Conservation (phyloP, 2,888 invertebrate genomes). For the Heteropelma amictum region DNA sequence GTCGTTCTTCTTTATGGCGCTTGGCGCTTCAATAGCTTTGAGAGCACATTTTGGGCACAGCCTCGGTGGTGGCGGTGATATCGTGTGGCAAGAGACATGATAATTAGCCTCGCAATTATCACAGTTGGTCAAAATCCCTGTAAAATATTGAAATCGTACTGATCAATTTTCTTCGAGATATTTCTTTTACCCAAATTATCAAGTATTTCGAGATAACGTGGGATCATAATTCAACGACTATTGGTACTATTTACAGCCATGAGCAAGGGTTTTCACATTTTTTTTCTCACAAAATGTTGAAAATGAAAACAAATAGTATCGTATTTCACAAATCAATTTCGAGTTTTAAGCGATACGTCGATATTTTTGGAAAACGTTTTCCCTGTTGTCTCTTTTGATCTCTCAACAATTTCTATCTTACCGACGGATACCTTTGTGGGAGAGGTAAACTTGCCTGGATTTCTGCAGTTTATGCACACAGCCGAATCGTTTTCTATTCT, state of each 20-base stretch:
- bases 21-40: constrained; percentile 53
- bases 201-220: no score
- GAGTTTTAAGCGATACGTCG: no score
- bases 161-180: neutral
- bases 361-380: no score
- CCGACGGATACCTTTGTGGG: neutral
- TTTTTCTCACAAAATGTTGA: no score
- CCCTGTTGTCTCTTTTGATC: neutral
- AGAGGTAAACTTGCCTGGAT: constrained; percentile 75
- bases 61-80: constrained; percentile 77
- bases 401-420: neutral
- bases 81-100: constrained; percentile 79
- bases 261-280: no score
- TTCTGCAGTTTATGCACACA: constrained; percentile 78
- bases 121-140: constrained; percentile 78
- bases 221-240: no score
- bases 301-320: no score
- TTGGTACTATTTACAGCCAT: no score
- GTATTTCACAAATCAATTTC: no score
- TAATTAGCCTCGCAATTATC: constrained; percentile 79
- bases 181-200: no score
- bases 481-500: constrained; percentile 77
- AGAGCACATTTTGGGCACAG: constrained; percentile 79
- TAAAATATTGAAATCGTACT: constrained; percentile 31
- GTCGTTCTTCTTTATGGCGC: constrained; percentile 65